Evolutionary conservation across 64 coral and sea anemone genomes (phyloP).

Genomic region (Porites lutea): DNA sequence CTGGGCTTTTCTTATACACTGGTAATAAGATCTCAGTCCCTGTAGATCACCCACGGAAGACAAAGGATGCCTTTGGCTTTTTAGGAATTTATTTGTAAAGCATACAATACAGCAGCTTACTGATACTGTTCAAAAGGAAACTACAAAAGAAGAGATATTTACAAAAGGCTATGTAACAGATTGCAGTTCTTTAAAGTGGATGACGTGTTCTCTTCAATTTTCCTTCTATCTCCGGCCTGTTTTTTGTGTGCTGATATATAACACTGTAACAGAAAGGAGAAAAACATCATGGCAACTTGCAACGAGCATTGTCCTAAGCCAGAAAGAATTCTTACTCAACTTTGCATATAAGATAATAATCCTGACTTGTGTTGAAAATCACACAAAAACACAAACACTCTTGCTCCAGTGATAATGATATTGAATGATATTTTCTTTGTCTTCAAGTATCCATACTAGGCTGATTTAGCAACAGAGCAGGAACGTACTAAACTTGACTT

Average conservation of each 20-base stretch:
- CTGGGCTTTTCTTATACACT: no score
- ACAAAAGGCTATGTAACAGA: neutral
- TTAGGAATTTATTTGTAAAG: no score
- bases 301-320: no score
- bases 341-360: no score
- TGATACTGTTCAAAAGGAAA: neutral
- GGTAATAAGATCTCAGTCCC: no score
- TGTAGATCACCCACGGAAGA: no score
- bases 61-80: no score
- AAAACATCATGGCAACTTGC: neutral
- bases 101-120: neutral
- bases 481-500: no score
- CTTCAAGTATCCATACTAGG: neutral
- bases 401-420: neutral
- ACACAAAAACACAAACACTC: neutral
- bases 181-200: neutral
- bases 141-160: neutral
- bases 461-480: no score
- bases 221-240: conserved; percentile 81
- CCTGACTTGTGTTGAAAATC: no score
- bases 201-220: neutral
- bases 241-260: conserved; percentile 99
- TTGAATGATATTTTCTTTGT: neutral
- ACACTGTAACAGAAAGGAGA: conserved; percentile 74
- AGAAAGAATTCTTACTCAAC: no score